Evolutionary conservation across 2,888 invertebrate species (phyloP), one percentile per base, ranked within the genome.

Genomic region (Nesidiocoris tenuis): DNA sequence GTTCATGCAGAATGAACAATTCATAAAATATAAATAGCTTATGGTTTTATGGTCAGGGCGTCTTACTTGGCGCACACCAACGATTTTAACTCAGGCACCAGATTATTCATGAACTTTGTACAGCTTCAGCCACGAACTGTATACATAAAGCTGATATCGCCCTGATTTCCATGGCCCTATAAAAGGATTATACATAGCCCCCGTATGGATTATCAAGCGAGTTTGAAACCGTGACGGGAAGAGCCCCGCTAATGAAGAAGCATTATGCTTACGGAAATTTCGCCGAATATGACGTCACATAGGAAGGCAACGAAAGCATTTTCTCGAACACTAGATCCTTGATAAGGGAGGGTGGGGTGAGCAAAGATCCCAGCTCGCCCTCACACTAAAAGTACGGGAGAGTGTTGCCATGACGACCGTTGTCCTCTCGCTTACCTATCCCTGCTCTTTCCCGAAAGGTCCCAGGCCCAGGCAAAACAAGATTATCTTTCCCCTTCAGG

Each of bases 241-340:
- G 22, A 61, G 64, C 64, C 55, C 22, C 22, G 54, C 55, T 74
- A 74, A 74, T 74, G 63, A 64, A 74, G 74, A 74, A 74, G 74
- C 63, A 74, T 74, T 74, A 74, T 64, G 74, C 74, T 74, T 64
- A 22, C 74, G 55, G 63, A 25, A 55, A 55, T 74, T 70, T 67
- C 22, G 59, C 39, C 39, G 12, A 39, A 39, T 39, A 39, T 39
- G 39, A 39, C 39, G 39, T 39, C 39, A 39, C 39, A n/a, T n/a
- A n/a, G 39, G 5, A 39, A 39, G 39, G 39, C 39, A 12, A 39
- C 39, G 39, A 7, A 39, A 39, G 39, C 39, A 39, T 39, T 39
- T 39, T 39, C 39, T 3, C 12, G 3, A 39, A 12, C 39, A 39
- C 12, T 39, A 7, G 5, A 39, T n/a, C 39, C 12, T 39, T 12